phyloP scores from a whole-genome alignment of 2,113 vertebrate genomes.

The Phycodurus eques region DNA sequence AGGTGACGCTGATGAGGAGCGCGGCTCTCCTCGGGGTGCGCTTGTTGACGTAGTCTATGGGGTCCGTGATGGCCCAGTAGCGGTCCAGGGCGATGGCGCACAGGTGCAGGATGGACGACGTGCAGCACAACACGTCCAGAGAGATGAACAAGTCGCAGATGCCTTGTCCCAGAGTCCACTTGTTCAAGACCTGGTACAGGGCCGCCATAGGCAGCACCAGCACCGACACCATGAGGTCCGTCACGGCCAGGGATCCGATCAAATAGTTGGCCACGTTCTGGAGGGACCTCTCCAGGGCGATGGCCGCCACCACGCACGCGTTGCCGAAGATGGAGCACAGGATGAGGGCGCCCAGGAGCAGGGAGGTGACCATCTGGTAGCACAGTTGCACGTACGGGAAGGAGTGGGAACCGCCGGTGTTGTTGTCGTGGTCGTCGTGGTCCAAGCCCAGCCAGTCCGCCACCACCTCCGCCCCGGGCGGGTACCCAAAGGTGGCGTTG shows the following conservation, averaged over 20 bases:
- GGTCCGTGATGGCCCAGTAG: slow-evolving; percentile 98
- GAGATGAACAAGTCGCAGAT: slow-evolving; percentile 96
- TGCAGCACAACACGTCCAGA: slow-evolving; percentile 95
- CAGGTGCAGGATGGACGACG: slow-evolving; percentile 96
- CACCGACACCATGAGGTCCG: slow-evolving; percentile 97
- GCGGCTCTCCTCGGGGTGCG: slow-evolving; percentile 90
- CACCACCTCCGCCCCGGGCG: slow-evolving; percentile 55
- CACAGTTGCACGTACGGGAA: slow-evolving; percentile 77
- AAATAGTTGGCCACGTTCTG: slow-evolving; percentile 98
- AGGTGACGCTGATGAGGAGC: slow-evolving; percentile 89
- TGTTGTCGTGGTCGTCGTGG: slow-evolving; percentile 57
- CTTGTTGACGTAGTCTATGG: slow-evolving; percentile 97
- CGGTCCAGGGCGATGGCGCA: slow-evolving; percentile 97
- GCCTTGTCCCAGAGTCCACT: slow-evolving; percentile 95
- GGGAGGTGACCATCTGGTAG: slow-evolving; percentile 90
- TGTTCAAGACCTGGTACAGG: slow-evolving; percentile 94
- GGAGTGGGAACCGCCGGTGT: slow-evolving; percentile 42
- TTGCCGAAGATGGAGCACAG: slow-evolving; percentile 92
- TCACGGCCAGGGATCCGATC: slow-evolving; percentile 94
- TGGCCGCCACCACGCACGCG: slow-evolving; percentile 92
- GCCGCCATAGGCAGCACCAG: slow-evolving; percentile 97
- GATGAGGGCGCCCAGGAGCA: slow-evolving; percentile 87
- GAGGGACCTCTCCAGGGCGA: slow-evolving; percentile 91
- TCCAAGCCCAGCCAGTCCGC: slow-evolving; percentile 59
- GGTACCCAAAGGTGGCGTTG: slow-evolving; percentile 74